Percentiles rank a stretch among this genome's conserved stretches.
These are phyloP conservation scores for Himalopsyche phryganea DNA, from an alignment of 1,140 invertebrate genomes.

Conservation along the genomic window DNA sequence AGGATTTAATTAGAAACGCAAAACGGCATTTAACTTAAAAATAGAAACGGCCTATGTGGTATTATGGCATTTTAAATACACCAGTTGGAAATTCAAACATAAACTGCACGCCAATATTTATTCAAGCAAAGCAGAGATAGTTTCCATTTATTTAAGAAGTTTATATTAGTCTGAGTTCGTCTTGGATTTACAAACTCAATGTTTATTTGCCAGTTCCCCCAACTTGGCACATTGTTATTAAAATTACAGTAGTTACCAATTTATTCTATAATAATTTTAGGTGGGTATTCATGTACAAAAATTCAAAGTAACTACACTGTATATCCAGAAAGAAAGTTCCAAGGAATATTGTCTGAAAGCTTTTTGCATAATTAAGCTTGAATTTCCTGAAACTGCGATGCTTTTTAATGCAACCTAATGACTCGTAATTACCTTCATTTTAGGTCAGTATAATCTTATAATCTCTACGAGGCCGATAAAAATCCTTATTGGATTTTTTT, in stretches of 20 bases:
- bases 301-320: too few relatives aligned
- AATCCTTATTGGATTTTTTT: too few relatives aligned
- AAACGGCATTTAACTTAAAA: too few relatives aligned
- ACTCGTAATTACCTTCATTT: slow-evolving; percentile 1
- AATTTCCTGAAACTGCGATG: not conserved
- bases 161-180: slow-evolving; percentile 2
- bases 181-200: not conserved
- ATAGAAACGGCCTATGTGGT: too few relatives aligned
- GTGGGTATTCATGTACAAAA: not conserved
- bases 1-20: too few relatives aligned
- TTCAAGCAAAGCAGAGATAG: not conserved
- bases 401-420: slow-evolving; percentile 2
- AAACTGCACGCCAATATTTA: slow-evolving; percentile 17
- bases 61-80: too few relatives aligned
- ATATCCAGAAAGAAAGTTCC: not conserved
- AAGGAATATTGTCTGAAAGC: not conserved
- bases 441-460: too few relatives aligned
- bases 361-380: too few relatives aligned
- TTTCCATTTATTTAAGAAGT: slow-evolving; percentile 21
- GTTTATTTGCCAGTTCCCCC: too few relatives aligned
- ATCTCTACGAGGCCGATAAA: too few relatives aligned
- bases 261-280: not conserved
- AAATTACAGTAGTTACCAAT: not conserved
- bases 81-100: not conserved
- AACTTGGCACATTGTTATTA: too few relatives aligned